phyloP scores from a whole-genome alignment of 2,113 vertebrate species.

The Cottus gobio region DNA sequence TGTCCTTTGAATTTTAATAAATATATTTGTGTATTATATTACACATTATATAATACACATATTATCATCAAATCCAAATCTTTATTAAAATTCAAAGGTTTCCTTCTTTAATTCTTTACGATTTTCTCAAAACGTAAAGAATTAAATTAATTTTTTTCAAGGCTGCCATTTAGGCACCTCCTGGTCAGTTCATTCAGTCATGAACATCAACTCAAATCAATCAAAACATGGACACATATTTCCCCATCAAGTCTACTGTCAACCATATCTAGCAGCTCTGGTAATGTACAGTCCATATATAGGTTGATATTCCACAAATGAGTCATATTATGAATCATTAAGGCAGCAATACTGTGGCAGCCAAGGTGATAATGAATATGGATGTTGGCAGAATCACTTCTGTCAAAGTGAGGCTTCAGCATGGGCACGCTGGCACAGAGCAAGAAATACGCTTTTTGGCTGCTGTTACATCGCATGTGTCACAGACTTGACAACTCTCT shows the following conservation, averaged over 20 bases:
- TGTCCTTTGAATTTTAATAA: too few relatives aligned
- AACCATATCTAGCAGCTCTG: background rate
- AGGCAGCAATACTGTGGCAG: conserved; percentile 29
- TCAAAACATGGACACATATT: background rate
- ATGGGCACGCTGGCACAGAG: conserved; percentile 40
- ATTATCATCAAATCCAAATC: background rate
- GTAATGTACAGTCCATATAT: conserved; percentile 1
- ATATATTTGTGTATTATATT: too few relatives aligned
- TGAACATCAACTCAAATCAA: background rate
- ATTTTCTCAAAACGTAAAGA: background rate
- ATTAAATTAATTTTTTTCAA: background rate
- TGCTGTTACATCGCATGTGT: conserved; percentile 56
- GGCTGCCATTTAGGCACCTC: background rate
- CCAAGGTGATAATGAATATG: conserved; percentile 53
- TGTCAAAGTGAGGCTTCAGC: conserved; percentile 57
- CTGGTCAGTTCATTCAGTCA: background rate
- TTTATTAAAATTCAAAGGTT: background rate
- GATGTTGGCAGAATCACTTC: conserved; percentile 53
- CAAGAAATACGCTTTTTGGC: conserved; percentile 60
- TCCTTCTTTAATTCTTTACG: too few relatives aligned
- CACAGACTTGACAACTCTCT: conserved; percentile 64
- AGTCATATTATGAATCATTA: conserved; percentile 59
- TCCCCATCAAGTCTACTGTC: background rate
- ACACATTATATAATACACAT: background rate
- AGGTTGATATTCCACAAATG: conserved; percentile 31